Evolutionary conservation across 2,113 vertebrate genomes (phyloP), one percentile per base, ranked within the genome.

Genomic region (Rhizomys pruinosus): DNA sequence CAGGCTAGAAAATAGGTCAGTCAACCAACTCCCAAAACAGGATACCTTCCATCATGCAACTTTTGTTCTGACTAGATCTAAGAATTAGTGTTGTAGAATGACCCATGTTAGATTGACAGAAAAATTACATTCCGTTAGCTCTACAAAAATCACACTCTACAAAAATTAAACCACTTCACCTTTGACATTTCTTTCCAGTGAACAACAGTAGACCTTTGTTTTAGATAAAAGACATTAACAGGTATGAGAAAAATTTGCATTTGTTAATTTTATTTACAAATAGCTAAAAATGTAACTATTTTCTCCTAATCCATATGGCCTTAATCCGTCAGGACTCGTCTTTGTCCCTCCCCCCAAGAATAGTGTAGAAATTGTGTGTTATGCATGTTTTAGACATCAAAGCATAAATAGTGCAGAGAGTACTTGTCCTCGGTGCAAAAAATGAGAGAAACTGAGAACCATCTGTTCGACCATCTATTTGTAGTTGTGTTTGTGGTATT

Each of bases 1-100:
- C 42, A 89, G 55, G 32, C 22, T 37, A 69, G 47, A 84, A 95
- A 90, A 27, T 44, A 92, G n/a, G 68, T 82, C 89, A 95, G 61
- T 79, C 57, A 19, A 37, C 84, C 57, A 19, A 37, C 25, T 80
- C 44, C 69, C 29, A 23, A 27, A 7, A 27, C 29, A 72, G 37
- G 29, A 7, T 29, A 15, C 23, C 42, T 20, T 59, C 37, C 34
- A 47, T 20, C 66, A 0, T 20, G 5, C 6, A 9, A 3, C 25
- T 42, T 92, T 73, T 57, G 63, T 79, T 74, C 42, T 68, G 27
- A 68, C 32, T 80, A 79, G n/a, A 61, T 37, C 37, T 81, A 69
- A 82, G 57, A 72, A 37, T 47, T 64, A 22, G 1, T 76, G 57
- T 57, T 69, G 17, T 34, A 47, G 90, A 80, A 59, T 44, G 27